Evolutionary conservation across 2,113 vertebrate genomes (phyloP), one percentile per base, ranked within the genome.

Genomic region (Antechinus stuartii): DNA sequence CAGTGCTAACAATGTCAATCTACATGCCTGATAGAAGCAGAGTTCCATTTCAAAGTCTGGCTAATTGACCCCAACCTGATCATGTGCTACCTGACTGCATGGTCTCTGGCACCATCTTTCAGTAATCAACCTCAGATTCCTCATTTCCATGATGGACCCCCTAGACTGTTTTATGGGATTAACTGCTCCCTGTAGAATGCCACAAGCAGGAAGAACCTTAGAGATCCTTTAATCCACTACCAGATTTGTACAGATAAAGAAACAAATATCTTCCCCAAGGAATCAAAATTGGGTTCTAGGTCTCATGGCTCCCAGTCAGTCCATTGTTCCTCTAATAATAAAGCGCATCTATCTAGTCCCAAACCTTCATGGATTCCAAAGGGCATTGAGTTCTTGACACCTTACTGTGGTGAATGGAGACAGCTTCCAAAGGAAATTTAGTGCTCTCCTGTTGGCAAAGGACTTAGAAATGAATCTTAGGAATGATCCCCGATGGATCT

Each of bases 41-140:
- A 96, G 90, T 46, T 26, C 93, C 52, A 26, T 91, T 96, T 96
- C 54, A 90, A 68, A 92, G 84, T 91, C 4, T 61, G 47, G 92
- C 10, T 91, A 54, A 52, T 57, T 90, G 90, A 95, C 92, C 54
- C 47, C 54, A 93, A 76, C 89, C 5, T 19, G 19, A 22, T 42
- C 16, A 84, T 22, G 68, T 22, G 68, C 3, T 84, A 35, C 68
- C 68, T 84, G n/a, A 19, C 35, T n/a, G 35, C 68, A 42, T 42
- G 68, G 35, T 42, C 16, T 76, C n/a, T 84, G 68, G 22, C 68
- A 84, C 3, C 14, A 16, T 19, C 35, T n/a, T 76, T 76, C 35
- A 76, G 68, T 7, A n/a, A 76, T 16, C 23, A n/a, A 68, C 27
- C 3, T 68, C 61, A 76, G 68, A 19, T n/a, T 35, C 35, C 16